Conservation (phyloP, 2,113 vertebrate species). For the Sminthopsis crassicaudata region DNA sequence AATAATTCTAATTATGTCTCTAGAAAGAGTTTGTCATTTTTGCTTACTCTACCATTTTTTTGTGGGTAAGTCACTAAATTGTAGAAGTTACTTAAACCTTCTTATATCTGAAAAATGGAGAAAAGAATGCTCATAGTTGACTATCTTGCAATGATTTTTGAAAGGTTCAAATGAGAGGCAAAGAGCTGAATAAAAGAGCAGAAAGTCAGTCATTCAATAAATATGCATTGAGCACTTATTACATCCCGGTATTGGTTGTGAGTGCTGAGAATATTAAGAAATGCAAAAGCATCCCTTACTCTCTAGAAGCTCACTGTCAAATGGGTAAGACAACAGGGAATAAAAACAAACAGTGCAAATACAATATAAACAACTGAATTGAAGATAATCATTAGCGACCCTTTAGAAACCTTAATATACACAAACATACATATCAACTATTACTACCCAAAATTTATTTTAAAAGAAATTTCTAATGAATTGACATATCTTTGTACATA, state of each 20-base stretch:
- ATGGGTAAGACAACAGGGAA: neutral
- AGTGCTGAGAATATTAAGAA: neutral
- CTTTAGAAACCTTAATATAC: neutral
- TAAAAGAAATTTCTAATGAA: too few relatives aligned
- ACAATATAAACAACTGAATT: neutral
- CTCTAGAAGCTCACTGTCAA: neutral
- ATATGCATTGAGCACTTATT: neutral
- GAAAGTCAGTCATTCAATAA: neutral
- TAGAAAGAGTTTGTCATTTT: neutral
- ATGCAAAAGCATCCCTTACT: neutral
- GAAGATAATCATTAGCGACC: neutral
- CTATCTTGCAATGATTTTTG: neutral
- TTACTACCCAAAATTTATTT: neutral
- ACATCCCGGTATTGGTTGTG: too few relatives aligned
- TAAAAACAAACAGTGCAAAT: neutral
- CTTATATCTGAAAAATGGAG: neutral
- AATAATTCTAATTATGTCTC: too few relatives aligned
- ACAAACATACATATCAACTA: neutral
- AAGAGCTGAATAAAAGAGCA: neutral
- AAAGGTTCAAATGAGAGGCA: neutral
- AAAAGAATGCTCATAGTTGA: neutral
- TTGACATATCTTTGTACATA: neutral
- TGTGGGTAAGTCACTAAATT: too few relatives aligned
- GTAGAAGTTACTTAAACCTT: neutral
- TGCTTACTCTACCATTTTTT: neutral